Percentiles rank a stretch among this genome's conserved stretches.
These are phyloP conservation scores for Sisyra terminalis DNA, from an alignment of 2,888 invertebrate genomes.

Conservation along the genomic window DNA sequence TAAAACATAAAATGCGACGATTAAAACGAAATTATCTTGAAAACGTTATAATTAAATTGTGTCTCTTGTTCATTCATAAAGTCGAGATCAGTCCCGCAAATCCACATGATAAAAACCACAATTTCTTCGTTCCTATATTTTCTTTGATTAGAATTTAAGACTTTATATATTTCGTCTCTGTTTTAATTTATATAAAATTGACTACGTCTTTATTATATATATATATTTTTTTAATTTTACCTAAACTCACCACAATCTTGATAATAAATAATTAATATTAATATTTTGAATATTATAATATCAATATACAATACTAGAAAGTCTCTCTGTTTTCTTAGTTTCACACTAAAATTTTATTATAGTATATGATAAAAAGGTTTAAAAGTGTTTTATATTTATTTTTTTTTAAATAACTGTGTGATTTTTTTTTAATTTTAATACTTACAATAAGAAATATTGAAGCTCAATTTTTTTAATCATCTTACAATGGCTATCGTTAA, in stretches of 20 bases:
- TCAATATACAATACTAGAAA: slow-evolving; percentile 5
- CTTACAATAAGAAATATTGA: slow-evolving; percentile 8
- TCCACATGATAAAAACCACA: no score
- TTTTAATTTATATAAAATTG: slow-evolving; percentile 8
- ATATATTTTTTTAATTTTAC: background rate
- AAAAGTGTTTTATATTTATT: slow-evolving; percentile 1
- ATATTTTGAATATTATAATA: slow-evolving; percentile 3
- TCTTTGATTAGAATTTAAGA: background rate
- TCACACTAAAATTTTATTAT: slow-evolving; percentile 3
- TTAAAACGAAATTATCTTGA: no score
- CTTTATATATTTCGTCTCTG: background rate
- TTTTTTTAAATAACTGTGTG: background rate
- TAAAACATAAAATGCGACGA: no score
- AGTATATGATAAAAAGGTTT: background rate
- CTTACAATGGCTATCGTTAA: slow-evolving; percentile 17
- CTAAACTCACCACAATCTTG: slow-evolving; percentile 1
- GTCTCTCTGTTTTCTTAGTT: slow-evolving; percentile 4
- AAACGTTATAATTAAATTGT: no score
- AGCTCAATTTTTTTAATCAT: slow-evolving; percentile 19
- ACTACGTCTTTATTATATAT: slow-evolving; percentile 7
- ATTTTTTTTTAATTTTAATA: slow-evolving; percentile 6
- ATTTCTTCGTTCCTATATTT: no score
- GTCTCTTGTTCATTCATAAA: no score
- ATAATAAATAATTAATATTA: slow-evolving; percentile 1
- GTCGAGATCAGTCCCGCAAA: no score